A percentile compares a stretch with the other conserved stretches of the same genome.
phyloP scores from a whole-genome alignment of 2,888 invertebrate genomes.

The Acanthopleura granulata region DNA sequence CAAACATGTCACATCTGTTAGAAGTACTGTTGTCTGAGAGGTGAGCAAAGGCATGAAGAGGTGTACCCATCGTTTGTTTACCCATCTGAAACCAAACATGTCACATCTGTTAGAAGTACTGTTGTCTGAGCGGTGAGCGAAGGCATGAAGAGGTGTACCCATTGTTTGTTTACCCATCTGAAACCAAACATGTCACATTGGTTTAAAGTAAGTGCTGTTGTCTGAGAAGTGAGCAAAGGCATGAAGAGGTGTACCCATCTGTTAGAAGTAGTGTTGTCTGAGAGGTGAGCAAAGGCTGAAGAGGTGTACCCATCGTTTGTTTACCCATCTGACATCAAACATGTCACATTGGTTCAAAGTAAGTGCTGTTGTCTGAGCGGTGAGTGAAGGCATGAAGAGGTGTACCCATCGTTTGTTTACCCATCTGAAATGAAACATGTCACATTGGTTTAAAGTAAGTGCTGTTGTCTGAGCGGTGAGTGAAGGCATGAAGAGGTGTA shows the following conservation, averaged over 20 bases:
- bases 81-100: conserved; percentile 82
- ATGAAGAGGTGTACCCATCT: conserved; percentile 74
- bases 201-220: too few species aligned
- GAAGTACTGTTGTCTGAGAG: too few species aligned
- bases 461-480: too few species aligned
- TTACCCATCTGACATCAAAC: conserved; percentile 89
- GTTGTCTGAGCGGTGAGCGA: too few species aligned
- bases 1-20: neutral
- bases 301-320: conserved; percentile 82
- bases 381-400: too few species aligned
- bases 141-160: too few species aligned
- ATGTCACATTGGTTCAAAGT: neutral
- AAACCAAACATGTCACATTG: conserved; percentile 24
- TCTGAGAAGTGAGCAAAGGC: too few species aligned
- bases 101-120: neutral
- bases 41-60: too few species aligned
- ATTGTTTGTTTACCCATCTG: conserved; percentile 92
- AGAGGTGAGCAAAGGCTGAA: conserved; percentile 87
- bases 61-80: conserved; percentile 77
- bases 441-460: neutral
- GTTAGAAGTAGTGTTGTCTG: conserved; percentile 78
- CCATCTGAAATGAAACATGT: conserved; percentile 80
- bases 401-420: conserved; percentile 79
- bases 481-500: too few species aligned
- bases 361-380: too few species aligned